A percentile compares a stretch with the other conserved stretches of the same genome.
Evolutionary conservation across 2,113 vertebrate species (phyloP).

Genomic region (Oncorhynchus gorbuscha): DNA sequence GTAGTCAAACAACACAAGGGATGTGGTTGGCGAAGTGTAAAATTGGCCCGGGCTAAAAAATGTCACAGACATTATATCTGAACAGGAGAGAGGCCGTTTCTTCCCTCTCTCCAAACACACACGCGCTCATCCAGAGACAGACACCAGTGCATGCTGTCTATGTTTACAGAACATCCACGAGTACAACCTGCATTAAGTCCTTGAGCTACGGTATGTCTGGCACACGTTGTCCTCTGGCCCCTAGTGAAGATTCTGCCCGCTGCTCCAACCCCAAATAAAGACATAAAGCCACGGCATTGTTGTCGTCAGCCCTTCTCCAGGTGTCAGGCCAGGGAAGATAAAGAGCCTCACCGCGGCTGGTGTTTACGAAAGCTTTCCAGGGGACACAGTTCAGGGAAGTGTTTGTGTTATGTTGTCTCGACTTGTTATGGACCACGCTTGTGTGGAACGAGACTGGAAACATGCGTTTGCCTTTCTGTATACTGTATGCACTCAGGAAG

Average conservation of each 20-base stretch:
- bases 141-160: conserved; percentile 28
- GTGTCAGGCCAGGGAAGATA: conserved; percentile 58
- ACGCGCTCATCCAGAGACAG: conserved; percentile 20
- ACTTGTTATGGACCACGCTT: conserved; percentile 38
- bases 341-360: conserved; percentile 47
- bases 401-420: conserved; percentile 60
- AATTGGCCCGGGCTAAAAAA: conserved; percentile 32
- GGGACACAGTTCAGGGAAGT: conserved; percentile 61
- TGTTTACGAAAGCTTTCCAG: conserved; percentile 71
- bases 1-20: background rate
- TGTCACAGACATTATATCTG: conserved; percentile 8
- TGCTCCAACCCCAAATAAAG: conserved; percentile 73
- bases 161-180: conserved; percentile 68
- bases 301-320: conserved; percentile 60
- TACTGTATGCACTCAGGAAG: conserved; percentile 19
- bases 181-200: conserved; percentile 54
- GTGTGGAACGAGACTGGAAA: conserved; percentile 50
- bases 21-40: conserved; percentile 20
- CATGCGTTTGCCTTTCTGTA: conserved; percentile 36
- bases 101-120: background rate
- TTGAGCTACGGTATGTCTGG: conserved; percentile 52
- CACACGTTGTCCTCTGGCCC: conserved; percentile 21
- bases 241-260: conserved; percentile 44
- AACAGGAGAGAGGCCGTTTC: background rate
- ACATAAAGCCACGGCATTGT: conserved; percentile 63